These are phyloP conservation scores for Tridacna crocea DNA, from an alignment of 2,888 invertebrate species.

Conservation along the genomic window DNA sequence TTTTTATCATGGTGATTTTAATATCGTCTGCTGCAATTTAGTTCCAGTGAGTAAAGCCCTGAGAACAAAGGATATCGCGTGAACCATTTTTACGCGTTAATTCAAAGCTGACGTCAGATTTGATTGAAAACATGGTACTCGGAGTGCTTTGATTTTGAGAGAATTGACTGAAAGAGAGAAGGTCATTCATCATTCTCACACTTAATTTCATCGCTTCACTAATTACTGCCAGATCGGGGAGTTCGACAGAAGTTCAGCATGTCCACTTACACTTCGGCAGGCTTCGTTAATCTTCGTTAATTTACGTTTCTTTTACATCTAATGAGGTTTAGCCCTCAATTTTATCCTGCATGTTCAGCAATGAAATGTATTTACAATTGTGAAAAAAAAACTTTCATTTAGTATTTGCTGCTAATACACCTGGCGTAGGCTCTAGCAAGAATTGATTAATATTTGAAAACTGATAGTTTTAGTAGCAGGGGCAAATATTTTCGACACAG, in stretches of 20 bases:
- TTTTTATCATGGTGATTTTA: background rate
- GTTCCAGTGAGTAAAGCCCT: background rate
- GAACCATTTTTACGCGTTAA: background rate
- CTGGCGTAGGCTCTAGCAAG: no score
- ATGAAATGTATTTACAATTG: no score
- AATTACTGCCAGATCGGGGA: conserved; percentile 11
- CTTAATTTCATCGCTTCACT: conserved; percentile 9
- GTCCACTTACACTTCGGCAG: background rate
- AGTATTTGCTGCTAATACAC: no score
- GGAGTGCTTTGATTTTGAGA: conserved; percentile 19
- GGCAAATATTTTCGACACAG: no score
- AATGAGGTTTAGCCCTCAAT: no score
- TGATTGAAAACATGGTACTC: conserved; percentile 20
- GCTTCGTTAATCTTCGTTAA: no score
- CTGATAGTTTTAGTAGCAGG: no score
- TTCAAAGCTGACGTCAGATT: conserved; percentile 8
- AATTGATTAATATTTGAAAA: no score
- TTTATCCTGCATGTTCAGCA: no score
- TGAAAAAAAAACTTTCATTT: no score
- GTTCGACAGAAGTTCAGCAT: conserved; percentile 14
- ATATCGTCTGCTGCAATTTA: background rate
- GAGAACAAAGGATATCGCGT: background rate
- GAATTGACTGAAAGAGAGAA: conserved; percentile 3
- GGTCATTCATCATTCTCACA: background rate
- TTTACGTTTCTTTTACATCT: no score